Evolutionary conservation across 2,888 invertebrate genomes (phyloP).

Genomic region (Eulithis prunata): DNA sequence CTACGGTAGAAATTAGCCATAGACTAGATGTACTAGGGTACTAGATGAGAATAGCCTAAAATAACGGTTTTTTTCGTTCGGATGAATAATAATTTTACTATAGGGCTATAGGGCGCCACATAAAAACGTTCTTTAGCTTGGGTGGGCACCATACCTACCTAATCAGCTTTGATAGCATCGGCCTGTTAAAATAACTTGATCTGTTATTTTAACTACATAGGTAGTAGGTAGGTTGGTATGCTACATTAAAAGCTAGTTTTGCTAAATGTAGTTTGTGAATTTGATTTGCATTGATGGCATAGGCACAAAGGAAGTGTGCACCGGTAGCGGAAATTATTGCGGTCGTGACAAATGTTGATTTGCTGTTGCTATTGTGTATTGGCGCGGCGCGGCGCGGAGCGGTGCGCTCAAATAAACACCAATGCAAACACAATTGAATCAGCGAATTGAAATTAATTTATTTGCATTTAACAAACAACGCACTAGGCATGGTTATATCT

Average conservation of each 20-base stretch:
- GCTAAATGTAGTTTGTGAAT: constrained; percentile 1
- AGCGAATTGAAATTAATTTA: constrained; percentile 19
- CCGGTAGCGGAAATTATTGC: constrained; percentile 14
- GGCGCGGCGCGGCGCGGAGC: neutral
- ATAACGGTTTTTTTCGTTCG: too few species aligned
- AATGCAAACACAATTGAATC: constrained; percentile 13
- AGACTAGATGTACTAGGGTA: too few species aligned
- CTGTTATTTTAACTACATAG: neutral
- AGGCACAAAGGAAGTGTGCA: constrained; percentile 14
- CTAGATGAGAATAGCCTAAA: too few species aligned
- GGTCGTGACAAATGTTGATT: constrained; percentile 22
- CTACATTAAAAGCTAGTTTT: neutral
- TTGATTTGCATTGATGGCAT: constrained; percentile 3
- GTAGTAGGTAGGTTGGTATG: neutral
- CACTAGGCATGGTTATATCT: neutral
- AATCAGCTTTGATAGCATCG: too few species aligned
- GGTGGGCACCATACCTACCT: too few species aligned
- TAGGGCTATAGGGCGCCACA: too few species aligned
- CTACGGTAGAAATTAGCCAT: too few species aligned
- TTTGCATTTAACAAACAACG: constrained; percentile 10
- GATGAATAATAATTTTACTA: too few species aligned
- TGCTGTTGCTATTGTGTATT: constrained; percentile 20
- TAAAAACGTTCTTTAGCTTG: too few species aligned
- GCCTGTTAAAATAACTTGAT: too few species aligned
- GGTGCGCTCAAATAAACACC: constrained; percentile 16